These are phyloP conservation scores for Sarcophaga rosellei DNA, from an alignment of 2,888 invertebrate genomes.

Conservation along the genomic window DNA sequence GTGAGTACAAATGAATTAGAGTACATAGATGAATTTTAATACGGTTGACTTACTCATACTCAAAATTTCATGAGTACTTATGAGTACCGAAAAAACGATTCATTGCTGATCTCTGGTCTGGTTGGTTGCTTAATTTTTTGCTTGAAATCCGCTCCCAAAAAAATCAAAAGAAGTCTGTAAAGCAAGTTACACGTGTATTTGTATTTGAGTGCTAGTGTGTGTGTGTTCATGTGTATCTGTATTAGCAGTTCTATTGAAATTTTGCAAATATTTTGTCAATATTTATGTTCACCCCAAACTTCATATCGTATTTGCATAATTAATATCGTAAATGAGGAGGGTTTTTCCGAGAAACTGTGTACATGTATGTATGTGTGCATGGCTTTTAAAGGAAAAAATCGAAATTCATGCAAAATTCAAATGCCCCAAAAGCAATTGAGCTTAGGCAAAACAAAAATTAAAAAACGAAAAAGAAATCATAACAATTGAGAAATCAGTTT, in stretches of 20 bases:
- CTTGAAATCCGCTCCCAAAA: too few relatives aligned
- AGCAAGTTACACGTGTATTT: not conserved
- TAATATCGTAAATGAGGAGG: conserved; percentile 11
- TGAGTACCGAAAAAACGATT: too few relatives aligned
- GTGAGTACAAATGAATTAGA: too few relatives aligned
- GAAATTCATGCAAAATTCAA: conserved; percentile 21
- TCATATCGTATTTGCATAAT: conserved; percentile 22
- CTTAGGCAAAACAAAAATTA: not conserved
- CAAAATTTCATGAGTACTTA: too few relatives aligned
- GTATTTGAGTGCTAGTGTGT: not conserved
- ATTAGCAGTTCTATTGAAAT: not conserved
- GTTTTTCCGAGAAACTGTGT: not conserved
- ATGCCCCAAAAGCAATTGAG: not conserved
- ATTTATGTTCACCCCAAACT: not conserved
- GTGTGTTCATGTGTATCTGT: not conserved
- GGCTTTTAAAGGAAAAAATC: not conserved
- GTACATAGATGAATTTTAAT: too few relatives aligned
- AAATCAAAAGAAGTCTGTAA: too few relatives aligned
- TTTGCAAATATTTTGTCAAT: conserved; percentile 8
- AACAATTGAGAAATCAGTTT: too few relatives aligned
- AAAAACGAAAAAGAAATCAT: not conserved
- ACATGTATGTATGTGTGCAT: not conserved
- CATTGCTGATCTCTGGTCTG: too few relatives aligned
- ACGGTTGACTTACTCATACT: too few relatives aligned
- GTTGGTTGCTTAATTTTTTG: too few relatives aligned